Conservation (phyloP, 2,113 vertebrate genomes). For the Plotosus lineatus region DNA sequence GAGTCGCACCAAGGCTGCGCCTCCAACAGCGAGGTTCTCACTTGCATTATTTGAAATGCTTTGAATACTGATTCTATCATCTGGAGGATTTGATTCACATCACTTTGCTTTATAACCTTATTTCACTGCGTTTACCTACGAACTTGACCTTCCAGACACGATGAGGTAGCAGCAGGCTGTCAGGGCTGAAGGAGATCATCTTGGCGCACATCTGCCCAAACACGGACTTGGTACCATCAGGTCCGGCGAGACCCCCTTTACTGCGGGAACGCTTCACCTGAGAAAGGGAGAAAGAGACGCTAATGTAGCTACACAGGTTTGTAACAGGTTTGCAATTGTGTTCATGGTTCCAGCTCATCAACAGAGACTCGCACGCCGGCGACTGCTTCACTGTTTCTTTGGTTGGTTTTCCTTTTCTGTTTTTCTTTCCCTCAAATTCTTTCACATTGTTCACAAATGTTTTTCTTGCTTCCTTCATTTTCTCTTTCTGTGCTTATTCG, state of each 20-base stretch:
- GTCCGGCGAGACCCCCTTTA: conserved; percentile 95
- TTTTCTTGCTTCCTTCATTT: too few relatives aligned
- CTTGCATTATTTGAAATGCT: too few relatives aligned
- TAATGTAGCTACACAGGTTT: not conserved
- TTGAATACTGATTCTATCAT: too few relatives aligned
- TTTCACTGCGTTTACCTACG: conserved; percentile 78
- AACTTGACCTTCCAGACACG: conserved; percentile 99
- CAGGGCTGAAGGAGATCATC: conserved; percentile 96
- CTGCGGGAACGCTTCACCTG: conserved; percentile 98
- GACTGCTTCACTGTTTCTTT: not conserved
- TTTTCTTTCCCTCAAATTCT: not conserved
- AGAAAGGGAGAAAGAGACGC: not conserved
- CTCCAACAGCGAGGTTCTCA: too few relatives aligned
- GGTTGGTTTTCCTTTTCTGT: not conserved
- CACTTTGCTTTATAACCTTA: too few relatives aligned
- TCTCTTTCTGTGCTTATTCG: too few relatives aligned
- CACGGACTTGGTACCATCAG: conserved; percentile 96
- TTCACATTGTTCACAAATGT: too few relatives aligned
- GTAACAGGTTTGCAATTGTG: not conserved
- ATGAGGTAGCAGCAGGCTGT: conserved; percentile 94
- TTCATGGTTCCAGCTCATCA: not conserved
- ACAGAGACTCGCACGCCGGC: not conserved
- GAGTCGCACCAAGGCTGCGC: too few relatives aligned
- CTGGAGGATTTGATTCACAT: not conserved
- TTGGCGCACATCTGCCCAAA: conserved; percentile 99